Percentiles rank a stretch among this genome's conserved stretches.
Evolutionary conservation across 2,888 invertebrate genomes (phyloP).

Genomic region (Ephialtes manifestator): DNA sequence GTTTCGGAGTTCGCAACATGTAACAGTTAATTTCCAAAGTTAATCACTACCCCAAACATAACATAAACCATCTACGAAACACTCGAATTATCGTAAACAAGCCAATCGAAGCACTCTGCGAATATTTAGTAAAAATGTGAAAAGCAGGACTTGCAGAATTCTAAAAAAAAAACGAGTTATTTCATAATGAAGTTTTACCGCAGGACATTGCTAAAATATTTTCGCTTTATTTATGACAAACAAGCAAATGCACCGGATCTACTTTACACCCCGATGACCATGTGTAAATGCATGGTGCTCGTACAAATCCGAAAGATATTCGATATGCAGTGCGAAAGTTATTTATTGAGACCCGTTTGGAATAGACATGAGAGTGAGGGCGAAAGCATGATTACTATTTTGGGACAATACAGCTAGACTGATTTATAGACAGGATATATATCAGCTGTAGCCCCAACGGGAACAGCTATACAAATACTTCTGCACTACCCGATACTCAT

Average conservation of each 20-base stretch:
- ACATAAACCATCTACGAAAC: not conserved
- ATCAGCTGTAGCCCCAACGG: constrained; percentile 17
- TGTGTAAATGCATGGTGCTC: constrained; percentile 1
- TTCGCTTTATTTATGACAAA: constrained; percentile 5
- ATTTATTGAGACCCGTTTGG: constrained; percentile 46
- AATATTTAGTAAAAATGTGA: not conserved
- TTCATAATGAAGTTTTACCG: not conserved
- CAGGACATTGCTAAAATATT: not conserved
- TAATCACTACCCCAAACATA: not conserved
- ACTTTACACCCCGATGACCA: not conserved
- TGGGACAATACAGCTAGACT: constrained; percentile 3
- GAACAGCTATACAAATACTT: constrained; percentile 1
- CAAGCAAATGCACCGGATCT: not conserved
- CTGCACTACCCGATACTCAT: not conserved
- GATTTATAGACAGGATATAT: constrained; percentile 50
- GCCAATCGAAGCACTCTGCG: not conserved
- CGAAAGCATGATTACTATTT: constrained; percentile 13
- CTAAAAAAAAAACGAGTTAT: not conserved
- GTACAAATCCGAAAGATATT: constrained; percentile 50
- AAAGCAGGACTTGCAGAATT: not conserved
- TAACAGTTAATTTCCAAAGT: not conserved
- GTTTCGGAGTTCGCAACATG: not conserved
- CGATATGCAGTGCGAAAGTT: constrained; percentile 18
- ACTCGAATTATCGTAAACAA: constrained; percentile 5
- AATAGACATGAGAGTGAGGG: not conserved